Percentiles rank a stretch among this genome's conserved stretches.
Conservation (phyloP, 2,888 invertebrate genomes). For the Phoenoteleia sp. region DNA sequence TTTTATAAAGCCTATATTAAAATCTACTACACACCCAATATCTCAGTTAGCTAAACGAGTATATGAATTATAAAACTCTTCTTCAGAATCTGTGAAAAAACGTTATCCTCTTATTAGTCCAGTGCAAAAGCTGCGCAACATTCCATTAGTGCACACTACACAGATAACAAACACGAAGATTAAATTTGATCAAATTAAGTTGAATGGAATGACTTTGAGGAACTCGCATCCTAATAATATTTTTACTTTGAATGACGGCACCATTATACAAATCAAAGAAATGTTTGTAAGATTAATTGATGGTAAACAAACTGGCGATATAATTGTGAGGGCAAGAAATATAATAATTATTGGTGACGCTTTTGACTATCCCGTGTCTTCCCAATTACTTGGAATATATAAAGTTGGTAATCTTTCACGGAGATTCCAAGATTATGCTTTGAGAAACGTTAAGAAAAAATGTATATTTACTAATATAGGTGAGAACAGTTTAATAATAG, state of each 20-base stretch:
- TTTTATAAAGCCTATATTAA: constrained; percentile 20
- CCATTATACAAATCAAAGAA: not conserved
- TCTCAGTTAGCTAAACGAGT: constrained; percentile 13
- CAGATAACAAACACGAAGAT: not conserved
- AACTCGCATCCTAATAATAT: not conserved
- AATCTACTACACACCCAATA: constrained; percentile 16
- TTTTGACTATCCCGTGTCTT: constrained; percentile 26
- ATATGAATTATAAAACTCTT: constrained; percentile 18
- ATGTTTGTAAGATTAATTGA: not conserved
- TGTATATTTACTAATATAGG: constrained; percentile 30
- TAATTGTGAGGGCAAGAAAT: constrained; percentile 27
- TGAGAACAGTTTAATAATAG: constrained; percentile 14
- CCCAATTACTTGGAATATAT: constrained; percentile 30
- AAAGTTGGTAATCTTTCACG: constrained; percentile 9
- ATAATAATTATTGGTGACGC: constrained; percentile 16
- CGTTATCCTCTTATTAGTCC: not conserved
- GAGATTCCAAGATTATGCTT: constrained; percentile 6
- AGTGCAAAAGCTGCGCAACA: not conserved
- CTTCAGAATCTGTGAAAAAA: not conserved
- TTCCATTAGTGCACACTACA: not conserved
- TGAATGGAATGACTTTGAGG: constrained; percentile 7
- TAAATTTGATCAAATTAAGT: constrained; percentile 3
- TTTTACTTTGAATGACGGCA: not conserved
- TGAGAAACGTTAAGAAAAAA: constrained; percentile 25
- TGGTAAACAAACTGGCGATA: not conserved